phyloP scores from a whole-genome alignment of 2,888 invertebrate genomes.

The Drosophila cyrtoloma region DNA sequence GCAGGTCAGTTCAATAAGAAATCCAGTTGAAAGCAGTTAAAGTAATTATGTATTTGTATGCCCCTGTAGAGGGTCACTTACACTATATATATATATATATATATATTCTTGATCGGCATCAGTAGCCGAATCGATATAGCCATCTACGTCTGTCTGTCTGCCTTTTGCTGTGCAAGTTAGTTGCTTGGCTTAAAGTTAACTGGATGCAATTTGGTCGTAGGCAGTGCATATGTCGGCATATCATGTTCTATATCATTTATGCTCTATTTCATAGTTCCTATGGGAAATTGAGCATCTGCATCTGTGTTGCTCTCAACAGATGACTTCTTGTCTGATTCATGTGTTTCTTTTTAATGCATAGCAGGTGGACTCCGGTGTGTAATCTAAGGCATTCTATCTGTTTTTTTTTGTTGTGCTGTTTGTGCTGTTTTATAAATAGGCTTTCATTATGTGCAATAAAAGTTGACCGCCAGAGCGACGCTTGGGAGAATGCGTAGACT shows the following conservation, averaged over 20 bases:
- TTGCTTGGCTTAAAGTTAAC: neutral
- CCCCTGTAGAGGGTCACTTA: no score
- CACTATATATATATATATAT: no score
- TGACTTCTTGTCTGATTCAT: neutral
- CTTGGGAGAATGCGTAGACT: neutral
- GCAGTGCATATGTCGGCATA: no score
- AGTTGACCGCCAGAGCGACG: neutral
- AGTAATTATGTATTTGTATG: neutral
- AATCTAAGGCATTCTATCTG: neutral
- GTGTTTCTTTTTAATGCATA: neutral
- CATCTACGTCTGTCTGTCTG: no score
- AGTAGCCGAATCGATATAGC: neutral
- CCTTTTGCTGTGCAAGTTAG: neutral
- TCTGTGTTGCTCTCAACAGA: neutral
- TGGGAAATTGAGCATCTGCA: neutral
- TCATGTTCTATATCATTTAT: neutral
- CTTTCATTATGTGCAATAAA: neutral
- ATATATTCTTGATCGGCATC: neutral
- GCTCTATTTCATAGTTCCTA: neutral
- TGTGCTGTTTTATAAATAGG: neutral
- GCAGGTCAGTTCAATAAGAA: conserved; percentile 47
- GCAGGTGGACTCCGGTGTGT: neutral
- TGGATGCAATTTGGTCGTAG: no score
- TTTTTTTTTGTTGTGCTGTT: neutral
- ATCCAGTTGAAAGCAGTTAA: neutral